Conservation (phyloP, 2,888 invertebrate species). For the Carpatolechia fugitivella region DNA sequence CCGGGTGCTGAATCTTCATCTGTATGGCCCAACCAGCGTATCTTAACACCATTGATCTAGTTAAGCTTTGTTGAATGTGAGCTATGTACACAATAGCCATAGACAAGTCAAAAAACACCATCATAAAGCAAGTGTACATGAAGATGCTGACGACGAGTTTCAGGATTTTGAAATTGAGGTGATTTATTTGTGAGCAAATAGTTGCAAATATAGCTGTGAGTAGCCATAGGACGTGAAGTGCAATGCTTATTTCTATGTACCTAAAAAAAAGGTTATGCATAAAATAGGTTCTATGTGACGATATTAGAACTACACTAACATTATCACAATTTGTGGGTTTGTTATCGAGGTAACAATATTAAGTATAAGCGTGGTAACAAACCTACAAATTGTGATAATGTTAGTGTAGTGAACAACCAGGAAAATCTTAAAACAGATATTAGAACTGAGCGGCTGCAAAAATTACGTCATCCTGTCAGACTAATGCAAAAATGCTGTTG, state of each 20-base stretch:
- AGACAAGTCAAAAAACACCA: constrained; percentile 52
- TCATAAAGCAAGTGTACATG: constrained; percentile 35
- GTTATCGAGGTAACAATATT: too few species aligned
- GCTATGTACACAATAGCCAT: constrained; percentile 61
- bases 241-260: neutral
- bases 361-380: too few species aligned
- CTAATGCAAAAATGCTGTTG: too few species aligned
- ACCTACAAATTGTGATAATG: too few species aligned
- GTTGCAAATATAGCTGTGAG: neutral
- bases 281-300: too few species aligned
- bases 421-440: too few species aligned
- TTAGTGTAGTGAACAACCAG: too few species aligned
- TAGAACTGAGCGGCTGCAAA: too few species aligned
- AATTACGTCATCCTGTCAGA: too few species aligned
- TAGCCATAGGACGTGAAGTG: neutral
- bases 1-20: constrained; percentile 37
- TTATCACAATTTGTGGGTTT: too few species aligned
- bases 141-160: constrained; percentile 36
- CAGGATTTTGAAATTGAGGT: constrained; percentile 17
- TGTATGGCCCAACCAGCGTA: constrained; percentile 62
- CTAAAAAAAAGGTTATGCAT: neutral
- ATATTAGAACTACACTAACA: too few species aligned
- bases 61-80: constrained; percentile 60
- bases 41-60: constrained; percentile 56
- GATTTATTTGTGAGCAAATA: neutral